A percentile compares a stretch with the other conserved stretches of the same genome.
Evolutionary conservation across 1,140 invertebrate species (phyloP).

Genomic region (Cheumatopsyche charites): DNA sequence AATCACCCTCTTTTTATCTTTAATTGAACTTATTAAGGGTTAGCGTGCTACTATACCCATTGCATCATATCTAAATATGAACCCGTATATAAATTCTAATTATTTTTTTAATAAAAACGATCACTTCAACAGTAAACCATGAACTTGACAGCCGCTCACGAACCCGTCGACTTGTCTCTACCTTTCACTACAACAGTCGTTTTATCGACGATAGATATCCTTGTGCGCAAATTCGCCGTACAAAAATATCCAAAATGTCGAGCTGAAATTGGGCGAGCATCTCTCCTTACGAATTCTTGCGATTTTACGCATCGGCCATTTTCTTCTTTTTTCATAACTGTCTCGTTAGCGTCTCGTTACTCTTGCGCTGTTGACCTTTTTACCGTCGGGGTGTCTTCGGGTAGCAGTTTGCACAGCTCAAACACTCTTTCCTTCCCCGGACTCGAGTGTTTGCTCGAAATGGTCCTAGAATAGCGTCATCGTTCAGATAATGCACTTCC

Average conservation of each 20-base stretch:
- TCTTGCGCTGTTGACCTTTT: conserved; percentile 13
- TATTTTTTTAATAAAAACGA: not conserved
- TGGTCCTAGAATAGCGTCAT: not conserved
- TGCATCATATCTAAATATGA: not conserved
- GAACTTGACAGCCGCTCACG: not conserved
- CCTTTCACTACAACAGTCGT: not conserved
- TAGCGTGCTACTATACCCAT: conserved; percentile 7
- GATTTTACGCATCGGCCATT: not conserved
- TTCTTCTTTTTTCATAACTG: not conserved
- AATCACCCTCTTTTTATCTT: not conserved
- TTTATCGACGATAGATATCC: no score
- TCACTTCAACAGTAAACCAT: not conserved
- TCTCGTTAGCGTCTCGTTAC: not conserved
- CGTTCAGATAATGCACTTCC: conserved; percentile 9
- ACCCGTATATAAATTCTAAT: no score
- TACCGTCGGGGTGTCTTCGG: not conserved
- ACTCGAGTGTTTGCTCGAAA: no score
- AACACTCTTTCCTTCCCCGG: no score
- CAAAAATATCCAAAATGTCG: no score
- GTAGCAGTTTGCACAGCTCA: no score
- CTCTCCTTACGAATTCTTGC: not conserved
- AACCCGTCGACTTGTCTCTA: not conserved
- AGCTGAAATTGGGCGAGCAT: no score
- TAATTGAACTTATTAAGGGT: conserved; percentile 8
- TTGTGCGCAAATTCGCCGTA: no score